Conservation (phyloP, 2,888 invertebrate genomes). For the Eilema sororculum region DNA sequence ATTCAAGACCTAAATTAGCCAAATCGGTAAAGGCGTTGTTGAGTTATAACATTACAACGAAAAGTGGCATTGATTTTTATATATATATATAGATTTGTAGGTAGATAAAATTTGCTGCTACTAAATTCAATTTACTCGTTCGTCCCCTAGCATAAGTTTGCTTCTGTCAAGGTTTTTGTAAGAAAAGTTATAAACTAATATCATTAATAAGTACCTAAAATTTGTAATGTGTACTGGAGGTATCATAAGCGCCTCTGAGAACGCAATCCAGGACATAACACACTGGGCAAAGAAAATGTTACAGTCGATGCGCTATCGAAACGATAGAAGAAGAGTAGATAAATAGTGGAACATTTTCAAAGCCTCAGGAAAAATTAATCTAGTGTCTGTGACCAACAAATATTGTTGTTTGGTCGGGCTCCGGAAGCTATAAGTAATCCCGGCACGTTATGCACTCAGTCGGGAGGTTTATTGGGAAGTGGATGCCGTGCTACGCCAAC, state of each 20-base stretch:
- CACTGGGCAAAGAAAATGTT: neutral
- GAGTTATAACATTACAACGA: no score
- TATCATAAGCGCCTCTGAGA: neutral
- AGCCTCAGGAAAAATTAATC: conserved; percentile 82
- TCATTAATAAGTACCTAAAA: neutral
- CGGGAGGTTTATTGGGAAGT: conserved; percentile 80
- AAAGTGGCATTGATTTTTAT: no score
- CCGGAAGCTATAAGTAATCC: conserved; percentile 81
- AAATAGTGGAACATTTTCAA: conserved; percentile 64
- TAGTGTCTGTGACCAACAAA: conserved; percentile 79
- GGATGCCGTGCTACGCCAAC: conserved; percentile 60
- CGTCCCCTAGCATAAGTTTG: neutral
- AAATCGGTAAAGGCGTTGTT: no score
- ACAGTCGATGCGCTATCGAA: neutral
- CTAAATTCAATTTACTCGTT: neutral
- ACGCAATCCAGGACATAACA: neutral
- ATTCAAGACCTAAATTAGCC: no score
- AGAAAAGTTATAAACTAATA: no score
- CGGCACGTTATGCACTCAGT: conserved; percentile 80
- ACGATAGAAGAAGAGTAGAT: neutral
- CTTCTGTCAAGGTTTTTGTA: neutral
- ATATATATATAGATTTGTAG: no score
- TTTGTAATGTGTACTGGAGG: neutral
- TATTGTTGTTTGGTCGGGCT: conserved; percentile 81
- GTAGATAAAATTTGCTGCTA: neutral